Evolutionary conservation across 2,113 vertebrate species (phyloP), one percentile per base, ranked within the genome.

Genomic region (Colinus virginianus): DNA sequence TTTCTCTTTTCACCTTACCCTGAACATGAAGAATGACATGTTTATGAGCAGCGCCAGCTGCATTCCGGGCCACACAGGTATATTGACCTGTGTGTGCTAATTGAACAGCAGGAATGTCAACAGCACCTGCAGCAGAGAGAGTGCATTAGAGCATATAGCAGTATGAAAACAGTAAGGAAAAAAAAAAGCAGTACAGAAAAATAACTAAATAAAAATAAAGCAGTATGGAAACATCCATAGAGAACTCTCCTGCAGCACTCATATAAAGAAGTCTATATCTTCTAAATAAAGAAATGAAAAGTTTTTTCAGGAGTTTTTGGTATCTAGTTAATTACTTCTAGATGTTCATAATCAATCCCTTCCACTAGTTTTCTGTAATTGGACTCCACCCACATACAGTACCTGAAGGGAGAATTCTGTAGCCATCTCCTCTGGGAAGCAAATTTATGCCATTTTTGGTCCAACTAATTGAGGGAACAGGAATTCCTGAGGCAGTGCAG

Each of bases 351-450:
- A 14, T 0, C 1, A 6, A 19, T 15, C 8, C 25, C 32, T 45
- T 36, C 45, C 5, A 23, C 25, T 14, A 32, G 15, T 55, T 34
- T 78, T 48, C 64, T 71, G 42, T 9, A 43, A 53, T 63, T 46
- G 36, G 48, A 46, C 53, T 59, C 16, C 48, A 43, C 53, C 22
- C 84, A 48, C 1, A 1, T 19, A 32, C 51, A 36, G 61, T 97
- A 99, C 99, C 99, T 97, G 99, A 98, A 43, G 98, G 93, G 34
- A 99, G 97, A 95, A 99, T 97, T 75, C 93, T 98, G 96, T 98
- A 99, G 61, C 98, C 98, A 19, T 98, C 96, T 91, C 98, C 98
- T 62, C 97, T 95, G 87, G 97, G 96, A 71, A 96, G 96, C 59
- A 99, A 96, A 25, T 90, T 97, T 36, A 98, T 70, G 38, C 99